These are phyloP conservation scores for Lasioglossum oenotherae DNA, from an alignment of 2,888 invertebrate genomes.

Conservation along the genomic window DNA sequence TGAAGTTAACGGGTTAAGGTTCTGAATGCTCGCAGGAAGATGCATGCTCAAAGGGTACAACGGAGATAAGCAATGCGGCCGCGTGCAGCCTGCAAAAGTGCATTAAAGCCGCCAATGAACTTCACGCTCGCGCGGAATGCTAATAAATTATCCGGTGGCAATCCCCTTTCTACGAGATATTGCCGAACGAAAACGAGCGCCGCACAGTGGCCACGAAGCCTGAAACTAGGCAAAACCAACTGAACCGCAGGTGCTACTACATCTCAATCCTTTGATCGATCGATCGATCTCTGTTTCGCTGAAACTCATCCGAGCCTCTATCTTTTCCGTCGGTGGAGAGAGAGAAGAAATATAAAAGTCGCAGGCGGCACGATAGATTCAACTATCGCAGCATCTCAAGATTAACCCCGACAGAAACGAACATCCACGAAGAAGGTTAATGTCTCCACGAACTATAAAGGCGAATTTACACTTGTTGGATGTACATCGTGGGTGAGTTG, in stretches of 20 bases:
- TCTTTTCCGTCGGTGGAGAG: neutral
- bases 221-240: constrained; percentile 53
- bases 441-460: neutral
- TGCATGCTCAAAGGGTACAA: constrained; percentile 57
- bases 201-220: constrained; percentile 23
- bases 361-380: neutral
- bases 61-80: constrained; percentile 64
- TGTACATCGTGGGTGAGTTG: too few relatives aligned
- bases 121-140: constrained; percentile 71
- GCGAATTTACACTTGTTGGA: neutral
- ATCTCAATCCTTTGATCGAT: constrained; percentile 71
- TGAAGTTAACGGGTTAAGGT: constrained; percentile 22
- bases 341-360: neutral
- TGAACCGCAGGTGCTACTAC: constrained; percentile 45
- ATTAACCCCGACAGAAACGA: neutral
- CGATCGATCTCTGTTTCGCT: constrained; percentile 57
- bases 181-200: constrained; percentile 58
- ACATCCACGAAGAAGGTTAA: neutral
- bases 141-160: constrained; percentile 72
- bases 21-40: constrained; percentile 69
- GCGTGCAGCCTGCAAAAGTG: constrained; percentile 53
- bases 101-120: constrained; percentile 72
- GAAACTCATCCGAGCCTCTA: neutral
- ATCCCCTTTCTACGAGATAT: constrained; percentile 56
- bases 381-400: neutral